Conservation (phyloP, 2,797 vertebrate species). For the Lithobates sylvaticus region DNA sequence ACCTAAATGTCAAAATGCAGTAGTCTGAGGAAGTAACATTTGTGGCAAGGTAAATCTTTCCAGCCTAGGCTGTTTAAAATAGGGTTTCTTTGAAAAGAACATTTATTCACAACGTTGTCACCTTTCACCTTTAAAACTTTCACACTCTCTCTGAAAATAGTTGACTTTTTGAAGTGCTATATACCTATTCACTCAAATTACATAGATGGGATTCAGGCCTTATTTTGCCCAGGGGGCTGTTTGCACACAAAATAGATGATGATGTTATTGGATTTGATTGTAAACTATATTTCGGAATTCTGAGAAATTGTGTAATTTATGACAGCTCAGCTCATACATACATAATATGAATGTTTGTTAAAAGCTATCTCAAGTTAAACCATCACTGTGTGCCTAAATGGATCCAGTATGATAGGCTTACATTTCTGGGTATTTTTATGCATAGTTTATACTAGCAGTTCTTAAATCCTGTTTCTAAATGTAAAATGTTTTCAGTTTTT, state of each 20-base stretch:
- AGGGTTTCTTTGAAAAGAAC: conserved; percentile 46
- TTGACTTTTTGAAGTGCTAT: conserved; percentile 33
- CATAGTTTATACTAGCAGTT: background rate
- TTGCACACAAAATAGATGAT: conserved; percentile 19
- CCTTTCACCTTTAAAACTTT: conserved; percentile 57
- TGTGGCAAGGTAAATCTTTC: conserved; percentile 56
- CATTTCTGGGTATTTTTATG: background rate
- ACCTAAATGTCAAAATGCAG: conserved; percentile 53
- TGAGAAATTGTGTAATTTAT: background rate
- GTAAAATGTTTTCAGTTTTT: too few species aligned
- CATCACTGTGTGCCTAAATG: background rate
- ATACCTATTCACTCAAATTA: conserved; percentile 24
- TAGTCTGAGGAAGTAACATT: conserved; percentile 53
- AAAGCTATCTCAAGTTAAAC: background rate
- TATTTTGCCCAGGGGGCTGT: background rate
- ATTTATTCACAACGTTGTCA: conserved; percentile 53
- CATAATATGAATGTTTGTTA: background rate
- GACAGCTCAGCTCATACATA: background rate
- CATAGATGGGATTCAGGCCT: conserved; percentile 4
- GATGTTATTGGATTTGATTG: background rate
- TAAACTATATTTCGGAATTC: conserved; percentile 1
- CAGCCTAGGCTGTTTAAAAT: conserved; percentile 46
- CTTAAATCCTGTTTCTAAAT: background rate
- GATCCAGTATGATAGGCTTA: background rate
- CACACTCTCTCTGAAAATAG: conserved; percentile 35